These are phyloP conservation scores for Pentalonia nigronervosa DNA, from an alignment of 1,140 invertebrate species.

Conservation along the genomic window DNA sequence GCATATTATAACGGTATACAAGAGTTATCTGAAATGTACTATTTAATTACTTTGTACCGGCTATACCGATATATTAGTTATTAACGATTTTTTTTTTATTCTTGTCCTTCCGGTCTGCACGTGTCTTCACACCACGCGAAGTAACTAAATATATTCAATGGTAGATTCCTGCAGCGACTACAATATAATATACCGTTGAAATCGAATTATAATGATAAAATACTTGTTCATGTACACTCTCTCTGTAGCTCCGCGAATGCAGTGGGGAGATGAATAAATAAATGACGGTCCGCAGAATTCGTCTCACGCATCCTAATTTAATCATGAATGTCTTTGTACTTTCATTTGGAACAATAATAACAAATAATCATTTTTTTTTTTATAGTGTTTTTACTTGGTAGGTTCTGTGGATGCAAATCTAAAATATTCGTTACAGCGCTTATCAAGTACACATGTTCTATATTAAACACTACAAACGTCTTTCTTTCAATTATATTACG, in stretches of 20 bases:
- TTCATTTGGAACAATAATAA: neutral
- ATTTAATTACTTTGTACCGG: neutral
- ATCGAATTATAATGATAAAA: conserved; percentile 41
- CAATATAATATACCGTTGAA: neutral
- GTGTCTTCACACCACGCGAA: neutral
- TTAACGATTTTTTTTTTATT: neutral
- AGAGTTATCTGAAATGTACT: neutral
- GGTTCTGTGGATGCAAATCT: neutral
- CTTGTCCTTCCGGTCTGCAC: too few relatives aligned
- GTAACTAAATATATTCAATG: neutral
- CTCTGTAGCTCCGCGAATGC: neutral
- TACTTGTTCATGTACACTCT: neutral
- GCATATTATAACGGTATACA: neutral
- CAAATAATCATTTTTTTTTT: conserved; percentile 12
- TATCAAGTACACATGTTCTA: neutral
- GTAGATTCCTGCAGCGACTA: neutral
- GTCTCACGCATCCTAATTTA: neutral
- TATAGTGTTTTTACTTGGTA: neutral
- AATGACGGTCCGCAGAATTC: neutral
- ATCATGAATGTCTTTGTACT: conserved; percentile 35
- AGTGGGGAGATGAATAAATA: conserved; percentile 11
- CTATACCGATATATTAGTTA: neutral
- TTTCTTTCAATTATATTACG: neutral
- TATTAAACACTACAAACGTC: neutral
- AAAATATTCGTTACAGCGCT: neutral